Evolutionary conservation across 2,113 vertebrate genomes (phyloP), one percentile per base, ranked within the genome.

Genomic region (Chionis minor): DNA sequence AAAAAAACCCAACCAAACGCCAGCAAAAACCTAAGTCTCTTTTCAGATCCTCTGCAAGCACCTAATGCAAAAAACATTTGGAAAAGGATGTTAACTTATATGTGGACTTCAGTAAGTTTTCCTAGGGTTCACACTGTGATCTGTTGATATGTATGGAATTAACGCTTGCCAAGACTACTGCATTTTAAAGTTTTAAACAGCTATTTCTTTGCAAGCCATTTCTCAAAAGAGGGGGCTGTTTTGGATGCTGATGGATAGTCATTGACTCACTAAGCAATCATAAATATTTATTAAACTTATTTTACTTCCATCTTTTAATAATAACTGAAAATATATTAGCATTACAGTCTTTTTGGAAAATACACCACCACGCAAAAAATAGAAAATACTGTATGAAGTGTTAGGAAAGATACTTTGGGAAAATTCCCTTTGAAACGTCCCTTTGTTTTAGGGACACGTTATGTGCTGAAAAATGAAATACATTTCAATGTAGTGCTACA

Each of bases 221-320:
- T 62, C 55, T 86, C 35, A 20, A 7, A 81, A 61, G 38, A n/a
- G 40, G 28, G 52, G 16, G 12, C 0, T n/a, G 18, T 51, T 92
- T 23, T 55, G 58, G 14, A 22, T 90, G 38, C 54, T 92, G 56
- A 7, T 62, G 52, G 55, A 27, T 70, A 40, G 38, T 89, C 33
- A 62, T 44, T 71, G 49, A 28, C 23, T 71, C 28, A 3, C 11
- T 83, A 63, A 81, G 19, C 21, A n/a, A 12, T 72, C 30, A 51
- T 22, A 78, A 87, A 42, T 63, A 23, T 81, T 84, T 72, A 40
- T 77, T 35, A 61, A 88, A 47, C 40, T n/a, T n/a, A 10, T 73
- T 92, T 90, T 62, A 12, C 40, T 90, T 89, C 88, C 35, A 28
- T 86, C 59, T 90, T 71, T 89, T 89, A 86, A 56, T 96, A 70